Evolutionary conservation across 2,797 vertebrate species (phyloP), one percentile per base, ranked within the genome.

Genomic region (Chelon labrosus): DNA sequence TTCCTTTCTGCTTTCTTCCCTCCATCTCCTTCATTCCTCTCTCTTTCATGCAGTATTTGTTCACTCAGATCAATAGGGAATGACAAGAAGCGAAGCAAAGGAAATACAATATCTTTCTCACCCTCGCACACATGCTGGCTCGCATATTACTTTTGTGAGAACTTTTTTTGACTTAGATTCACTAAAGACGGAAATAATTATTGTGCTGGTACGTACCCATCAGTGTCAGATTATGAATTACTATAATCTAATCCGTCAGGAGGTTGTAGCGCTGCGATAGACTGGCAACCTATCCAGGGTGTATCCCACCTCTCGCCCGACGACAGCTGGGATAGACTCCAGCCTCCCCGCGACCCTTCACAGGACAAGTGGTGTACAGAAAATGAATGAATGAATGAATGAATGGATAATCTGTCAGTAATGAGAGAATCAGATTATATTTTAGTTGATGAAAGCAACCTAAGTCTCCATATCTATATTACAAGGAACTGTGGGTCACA

Each of bases 1-100:
- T 63, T 71, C 4, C 31, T 42, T 62, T 57, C 39, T 35, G 38
- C 20, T 70, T 31, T 41, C 80, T 94, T 86, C 59, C 91, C 92
- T 75, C 91, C 91, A 0, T 93, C 92, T 69, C 39, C 37, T 63
- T 61, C 44, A 10, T 91, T 57, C 65, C 66, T 38, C 38, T 31
- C 35, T 61, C 13, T 83, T 67, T 67, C 68, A 54, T 71, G 54
- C 31, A 61, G 52, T 63, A 50, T 79, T 65, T 79, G 46, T 81
- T 75, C 63, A 41, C 42, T 70, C 12, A 8, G 60, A 75, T 78
- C 79, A 70, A 79, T 67, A 59, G 31, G 19, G 19, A 57, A 39
- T 58, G 37, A 63, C 56, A 65, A 62, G 31, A 65, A 63, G 54
- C 35, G 73, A 50, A 73, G 50, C 64, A 65, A 76, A 72, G 22